These are phyloP conservation scores for Drosophila pectinifera DNA, from an alignment of 1,140 invertebrate species.

Conservation along the genomic window DNA sequence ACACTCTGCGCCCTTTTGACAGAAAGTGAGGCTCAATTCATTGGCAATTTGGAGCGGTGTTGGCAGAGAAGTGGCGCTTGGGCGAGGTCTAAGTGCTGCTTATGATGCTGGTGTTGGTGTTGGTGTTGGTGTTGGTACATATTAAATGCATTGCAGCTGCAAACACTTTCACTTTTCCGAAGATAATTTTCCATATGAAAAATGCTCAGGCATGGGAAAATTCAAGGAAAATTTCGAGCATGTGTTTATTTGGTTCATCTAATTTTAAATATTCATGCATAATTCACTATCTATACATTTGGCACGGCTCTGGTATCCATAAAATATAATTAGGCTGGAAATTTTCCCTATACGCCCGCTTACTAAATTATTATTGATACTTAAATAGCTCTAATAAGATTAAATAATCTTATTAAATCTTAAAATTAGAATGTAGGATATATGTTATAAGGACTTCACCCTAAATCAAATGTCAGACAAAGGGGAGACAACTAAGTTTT, in stretches of 20 bases:
- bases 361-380: too few species aligned
- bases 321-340: not conserved
- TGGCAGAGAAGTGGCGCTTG: not conserved
- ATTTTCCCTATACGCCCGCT: too few species aligned
- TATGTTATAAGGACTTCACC: not conserved
- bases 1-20: constrained; percentile 69
- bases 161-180: constrained; percentile 74
- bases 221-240: constrained; percentile 10
- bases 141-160: constrained; percentile 76
- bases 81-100: constrained; percentile 62
- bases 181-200: constrained; percentile 57
- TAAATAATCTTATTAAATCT: too few species aligned
- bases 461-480: not conserved
- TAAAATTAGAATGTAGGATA: too few species aligned
- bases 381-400: too few species aligned
- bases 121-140: constrained; percentile 56
- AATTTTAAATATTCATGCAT: not conserved
- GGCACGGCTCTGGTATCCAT: not conserved
- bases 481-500: not conserved
- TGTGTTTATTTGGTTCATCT: constrained; percentile 23
- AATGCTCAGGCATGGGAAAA: constrained; percentile 21
- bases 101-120: constrained; percentile 54
- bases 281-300: not conserved
- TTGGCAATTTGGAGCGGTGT: constrained; percentile 36
- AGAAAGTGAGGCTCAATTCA: constrained; percentile 35